Conservation (phyloP, 2,797 vertebrate genomes). For the Melanogrammus aeglefinus region DNA sequence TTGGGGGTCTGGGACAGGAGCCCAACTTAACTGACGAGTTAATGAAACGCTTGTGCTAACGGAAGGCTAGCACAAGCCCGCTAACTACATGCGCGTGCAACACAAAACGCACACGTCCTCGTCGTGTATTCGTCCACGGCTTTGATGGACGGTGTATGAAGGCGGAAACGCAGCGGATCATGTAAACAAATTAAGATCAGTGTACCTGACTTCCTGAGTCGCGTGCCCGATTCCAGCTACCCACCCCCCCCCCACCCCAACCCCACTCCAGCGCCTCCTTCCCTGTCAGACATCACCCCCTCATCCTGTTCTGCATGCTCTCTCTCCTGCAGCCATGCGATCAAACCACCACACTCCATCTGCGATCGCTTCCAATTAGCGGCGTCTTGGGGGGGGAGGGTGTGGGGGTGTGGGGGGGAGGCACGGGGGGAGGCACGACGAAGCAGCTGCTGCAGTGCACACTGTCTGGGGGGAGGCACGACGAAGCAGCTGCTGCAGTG, state of each 20-base stretch:
- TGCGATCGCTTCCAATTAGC: slow-evolving; percentile 63
- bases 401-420: no score
- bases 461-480: slow-evolving; percentile 59
- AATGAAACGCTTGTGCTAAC: slow-evolving; percentile 46
- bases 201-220: slow-evolving; percentile 27
- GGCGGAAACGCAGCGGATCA: neutral
- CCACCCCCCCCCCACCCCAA: no score
- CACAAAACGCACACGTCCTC: neutral
- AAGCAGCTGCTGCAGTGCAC: slow-evolving; percentile 58
- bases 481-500: slow-evolving; percentile 62
- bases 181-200: no score
- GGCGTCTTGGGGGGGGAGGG: slow-evolving; percentile 46
- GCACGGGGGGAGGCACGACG: slow-evolving; percentile 34
- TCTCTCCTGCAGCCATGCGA: slow-evolving; percentile 42
- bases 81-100: neutral
- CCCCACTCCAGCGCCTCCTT: neutral
- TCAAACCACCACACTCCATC: slow-evolving; percentile 45
- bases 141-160: no score
- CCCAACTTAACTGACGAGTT: slow-evolving; percentile 38
- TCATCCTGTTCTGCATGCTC: neutral
- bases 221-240: no score
- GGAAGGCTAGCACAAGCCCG: slow-evolving; percentile 18
- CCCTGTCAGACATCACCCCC: slow-evolving; percentile 28
- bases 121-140: no score
- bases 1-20: slow-evolving; percentile 50